phyloP scores from a whole-genome alignment of 1,140 invertebrate genomes.

The Leguminivora glycinivorella region DNA sequence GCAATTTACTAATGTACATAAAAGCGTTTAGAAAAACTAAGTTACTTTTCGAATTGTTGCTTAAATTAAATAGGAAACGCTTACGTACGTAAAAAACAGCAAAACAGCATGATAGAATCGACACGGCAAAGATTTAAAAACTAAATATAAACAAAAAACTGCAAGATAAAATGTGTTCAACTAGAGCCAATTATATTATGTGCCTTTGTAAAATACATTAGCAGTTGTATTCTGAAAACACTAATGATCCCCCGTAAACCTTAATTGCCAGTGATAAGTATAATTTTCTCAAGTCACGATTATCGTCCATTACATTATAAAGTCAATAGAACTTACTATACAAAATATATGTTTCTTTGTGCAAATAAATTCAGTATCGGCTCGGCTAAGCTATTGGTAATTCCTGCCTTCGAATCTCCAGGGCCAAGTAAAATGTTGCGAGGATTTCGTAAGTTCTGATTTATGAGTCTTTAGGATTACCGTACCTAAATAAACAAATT shows the following conservation, averaged over 20 bases:
- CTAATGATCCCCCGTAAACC: conserved; percentile 1
- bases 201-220: background rate
- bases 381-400: background rate
- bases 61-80: no score
- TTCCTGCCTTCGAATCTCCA: background rate
- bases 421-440: conserved; percentile 15
- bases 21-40: no score
- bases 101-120: no score
- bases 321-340: background rate
- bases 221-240: background rate
- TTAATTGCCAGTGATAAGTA: background rate
- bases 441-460: conserved; percentile 16
- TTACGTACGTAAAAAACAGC: no score
- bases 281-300: conserved; percentile 13
- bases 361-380: conserved; percentile 2
- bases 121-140: background rate
- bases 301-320: background rate
- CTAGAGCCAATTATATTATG: background rate
- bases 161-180: background rate
- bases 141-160: background rate
- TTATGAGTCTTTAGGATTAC: conserved; percentile 8
- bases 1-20: no score
- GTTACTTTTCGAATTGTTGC: no score
- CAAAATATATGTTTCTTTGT: background rate
- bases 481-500: conserved; percentile 26